Evolutionary conservation across 2,888 invertebrate genomes (phyloP), one percentile per base, ranked within the genome.

Genomic region (Noctua comes): DNA sequence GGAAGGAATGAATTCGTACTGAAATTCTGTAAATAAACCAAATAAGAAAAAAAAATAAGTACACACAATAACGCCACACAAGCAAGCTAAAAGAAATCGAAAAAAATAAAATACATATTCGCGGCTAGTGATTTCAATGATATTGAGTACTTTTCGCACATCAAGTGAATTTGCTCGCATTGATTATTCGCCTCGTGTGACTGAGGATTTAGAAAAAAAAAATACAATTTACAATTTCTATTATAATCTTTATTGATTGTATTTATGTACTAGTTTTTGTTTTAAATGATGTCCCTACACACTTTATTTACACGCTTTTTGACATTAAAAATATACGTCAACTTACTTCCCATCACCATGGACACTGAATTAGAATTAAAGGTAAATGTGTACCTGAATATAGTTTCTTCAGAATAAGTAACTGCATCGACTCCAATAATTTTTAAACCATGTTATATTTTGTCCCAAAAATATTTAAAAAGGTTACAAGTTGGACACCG

Each of bases 1-100:
- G 10, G 85, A 79, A 11, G 76, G 79, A 64, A 90, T 86, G 31
- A 89, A 79, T 16, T 82, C 68, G 77, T 88, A 90, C 31, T 62
- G 72, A 62, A 77, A 8, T 0, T 57, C 80, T 80, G 77, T 16
- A 73, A 80, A 65, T 54, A 24, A 1, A 40, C 2, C 3, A 21
- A 36, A 31, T 54, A 31, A 7, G 0, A 5, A 51, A 72, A 71
- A 48, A 16, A 16, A 2, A 13, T 43, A 43, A 13, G 43, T 43
- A 43, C 7, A n/a, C 18, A n/a, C 36, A n/a, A 13, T 16, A 27
- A 71, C 48, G 46, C 7, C n/a, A 48, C 1, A 40, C 48, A 70
- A 24, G 10, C 24, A 0, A 48, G 48, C 18, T 18, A 48, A 48
- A 24, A 8, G 2, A 24, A 54, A 57, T 57, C 13, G 57, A 59